Evolutionary conservation across 2,797 vertebrate genomes (phyloP), one percentile per base, ranked within the genome.

Genomic region (Labroides dimidiatus): DNA sequence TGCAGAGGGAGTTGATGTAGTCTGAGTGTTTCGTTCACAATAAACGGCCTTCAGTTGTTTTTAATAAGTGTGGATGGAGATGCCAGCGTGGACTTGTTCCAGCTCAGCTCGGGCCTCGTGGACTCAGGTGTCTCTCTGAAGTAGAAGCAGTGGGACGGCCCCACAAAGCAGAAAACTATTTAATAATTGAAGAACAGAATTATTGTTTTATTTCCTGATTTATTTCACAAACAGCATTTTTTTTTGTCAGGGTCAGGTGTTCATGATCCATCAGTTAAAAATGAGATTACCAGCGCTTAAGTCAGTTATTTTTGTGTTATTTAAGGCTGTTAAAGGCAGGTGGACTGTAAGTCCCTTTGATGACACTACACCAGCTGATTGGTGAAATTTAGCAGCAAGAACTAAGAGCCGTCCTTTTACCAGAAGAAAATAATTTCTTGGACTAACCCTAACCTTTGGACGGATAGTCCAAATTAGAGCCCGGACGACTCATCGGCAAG

Each of bases 21-120:
- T 53, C 37, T 16, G 47, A 16, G 70, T 16, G 33, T 69, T 75
- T 75, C 56, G 56, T 77, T 75, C 78, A 85, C 64, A 72, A 4
- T 53, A 75, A 75, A 44, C 70, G 69, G 72, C 69, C 73, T 59
- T 77, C 70, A 75, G 87, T 84, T 64, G 43, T 81, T 72, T 84
- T 79, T 79, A 84, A 86, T 89, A 74, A 52, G 59, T 45, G 71
- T 63, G 67, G 82, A 72, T 72, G 37, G 69, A 79, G 64, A 82
- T 49, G 77, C 77, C 57, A 69, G 74, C 53, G 1, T 61, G 66
- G 68, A 77, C 72, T 30, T 55, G 81, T 72, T 80, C 72, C 78
- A 77, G 70, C 27, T 30, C 0, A 42, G 72, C 73, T 45, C 41
- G 0, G 36, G 33, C 56, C 39, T 53, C 56, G 33, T 44, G 14